Evolutionary conservation across 2,888 invertebrate genomes (phyloP), one percentile per base, ranked within the genome.

Genomic region (Crossocerus cetratus): DNA sequence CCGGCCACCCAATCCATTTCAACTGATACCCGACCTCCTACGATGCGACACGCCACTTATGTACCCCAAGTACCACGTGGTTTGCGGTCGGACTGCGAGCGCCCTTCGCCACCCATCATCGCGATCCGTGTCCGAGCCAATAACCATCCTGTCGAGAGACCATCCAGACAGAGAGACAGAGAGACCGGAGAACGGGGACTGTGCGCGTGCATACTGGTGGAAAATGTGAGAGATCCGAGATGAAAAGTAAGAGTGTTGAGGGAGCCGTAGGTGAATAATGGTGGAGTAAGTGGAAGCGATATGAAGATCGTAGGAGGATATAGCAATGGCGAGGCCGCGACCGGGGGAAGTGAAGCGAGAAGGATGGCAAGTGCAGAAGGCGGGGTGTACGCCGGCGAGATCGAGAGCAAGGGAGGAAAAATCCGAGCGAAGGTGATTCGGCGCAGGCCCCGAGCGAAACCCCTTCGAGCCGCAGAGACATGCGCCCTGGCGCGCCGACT

Each of bases 381-480:
- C 83, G 49, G 14, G 49, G 49, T 49, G 32, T 32, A 32, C 32
- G 32, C 32, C 11, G 49, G 49, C 49, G 5, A n/a, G 16, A 49
- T 49, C 82, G 84, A 83, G 85, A 81, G 76, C 23, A 55, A 49
- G 61, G 22, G 58, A 62, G 77, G 75, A 65, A 74, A 65, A 72
- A 56, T 59, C 59, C 70, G 76, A 71, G 69, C 74, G 80, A 75
- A 81, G 81, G 86, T 83, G 82, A 81, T 81, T 77, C 73, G 77
- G 84, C 89, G 89, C 89, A 83, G 84, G 88, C 89, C 87, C 84
- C 71, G 56, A 60, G n/a, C 78, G 78, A 76, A 65, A 72, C 74
- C 74, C 74, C 65, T 18, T 75, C 67, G 62, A 57, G 45, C 20
- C 54, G 53, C 4, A 23, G 57, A 67, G 78, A 70, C 81, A 78